Evolutionary conservation across 2,113 vertebrate species (phyloP).

Genomic region (Mastomys natalensis): DNA sequence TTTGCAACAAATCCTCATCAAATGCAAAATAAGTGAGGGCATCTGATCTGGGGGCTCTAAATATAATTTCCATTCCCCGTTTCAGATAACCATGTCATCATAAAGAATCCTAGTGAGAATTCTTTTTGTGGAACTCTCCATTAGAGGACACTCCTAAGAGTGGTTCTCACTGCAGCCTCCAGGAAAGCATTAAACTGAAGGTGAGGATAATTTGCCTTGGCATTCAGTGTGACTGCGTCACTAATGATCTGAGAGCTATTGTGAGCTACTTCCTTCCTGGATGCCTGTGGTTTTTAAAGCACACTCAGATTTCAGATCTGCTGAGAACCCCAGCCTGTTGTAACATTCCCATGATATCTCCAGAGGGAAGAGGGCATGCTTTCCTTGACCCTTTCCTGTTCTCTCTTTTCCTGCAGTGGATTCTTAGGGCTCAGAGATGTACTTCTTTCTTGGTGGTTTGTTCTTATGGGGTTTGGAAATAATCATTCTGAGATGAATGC

Average conservation of each 20-base stretch:
- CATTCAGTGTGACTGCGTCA: background rate
- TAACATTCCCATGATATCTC: background rate
- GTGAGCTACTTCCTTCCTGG: constrained; percentile 10
- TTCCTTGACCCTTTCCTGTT: background rate
- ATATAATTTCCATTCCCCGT: background rate
- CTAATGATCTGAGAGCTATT: constrained; percentile 11
- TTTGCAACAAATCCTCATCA: background rate
- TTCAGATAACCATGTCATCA: background rate
- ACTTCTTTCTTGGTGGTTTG: background rate
- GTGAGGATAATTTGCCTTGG: constrained; percentile 32
- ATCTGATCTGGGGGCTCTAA: background rate
- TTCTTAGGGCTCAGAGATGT: background rate
- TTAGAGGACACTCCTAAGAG: background rate
- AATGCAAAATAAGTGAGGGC: background rate
- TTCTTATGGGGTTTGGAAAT: constrained; percentile 40
- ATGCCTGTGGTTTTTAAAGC: constrained; percentile 10
- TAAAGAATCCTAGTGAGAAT: background rate
- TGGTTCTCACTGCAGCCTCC: constrained; percentile 41
- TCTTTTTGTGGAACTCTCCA: background rate
- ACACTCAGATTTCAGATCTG: background rate
- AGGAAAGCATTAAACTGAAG: constrained; percentile 58
- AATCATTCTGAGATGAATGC: constrained; percentile 16
- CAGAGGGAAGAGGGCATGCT: background rate
- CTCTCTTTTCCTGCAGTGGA: background rate
- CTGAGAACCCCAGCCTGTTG: background rate